phyloP scores from a whole-genome alignment of 1,140 invertebrate species.

The Heliconius himera region DNA sequence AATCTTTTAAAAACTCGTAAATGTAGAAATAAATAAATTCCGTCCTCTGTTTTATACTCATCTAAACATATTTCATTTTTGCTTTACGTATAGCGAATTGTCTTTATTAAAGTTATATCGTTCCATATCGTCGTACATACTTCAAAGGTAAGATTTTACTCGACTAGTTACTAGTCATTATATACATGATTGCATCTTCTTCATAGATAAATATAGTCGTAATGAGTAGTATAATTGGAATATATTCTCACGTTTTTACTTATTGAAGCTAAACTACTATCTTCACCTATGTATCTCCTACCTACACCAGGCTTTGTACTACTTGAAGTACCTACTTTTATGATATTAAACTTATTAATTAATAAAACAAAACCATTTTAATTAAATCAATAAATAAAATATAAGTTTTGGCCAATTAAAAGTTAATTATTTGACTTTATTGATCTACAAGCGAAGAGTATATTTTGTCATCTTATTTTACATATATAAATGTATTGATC shows the following conservation, averaged over 20 bases:
- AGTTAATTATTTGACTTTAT: background rate
- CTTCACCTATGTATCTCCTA: background rate
- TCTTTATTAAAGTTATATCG: background rate
- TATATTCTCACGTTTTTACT: constrained; percentile 2
- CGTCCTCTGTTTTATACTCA: background rate
- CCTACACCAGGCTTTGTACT: background rate
- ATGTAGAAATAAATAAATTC: too few species aligned
- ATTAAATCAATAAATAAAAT: background rate
- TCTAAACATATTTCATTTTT: background rate
- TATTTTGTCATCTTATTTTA: background rate
- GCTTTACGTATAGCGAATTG: background rate
- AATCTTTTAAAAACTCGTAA: too few species aligned
- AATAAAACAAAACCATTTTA: background rate
- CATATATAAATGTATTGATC: background rate
- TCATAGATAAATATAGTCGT: background rate
- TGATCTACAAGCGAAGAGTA: too few species aligned
- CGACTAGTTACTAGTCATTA: background rate
- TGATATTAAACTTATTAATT: background rate
- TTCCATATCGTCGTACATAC: background rate
- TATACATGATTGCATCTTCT: background rate
- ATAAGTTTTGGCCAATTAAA: background rate
- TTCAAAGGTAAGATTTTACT: background rate
- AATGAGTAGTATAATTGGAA: background rate
- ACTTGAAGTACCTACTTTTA: background rate
- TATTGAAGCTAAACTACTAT: background rate